Percentiles rank a stretch among this genome's conserved stretches.
These are phyloP conservation scores for Mastigias papua DNA, from an alignment of 30 jellyfish, hydroid and myxozoan genomes.

Conservation along the genomic window DNA sequence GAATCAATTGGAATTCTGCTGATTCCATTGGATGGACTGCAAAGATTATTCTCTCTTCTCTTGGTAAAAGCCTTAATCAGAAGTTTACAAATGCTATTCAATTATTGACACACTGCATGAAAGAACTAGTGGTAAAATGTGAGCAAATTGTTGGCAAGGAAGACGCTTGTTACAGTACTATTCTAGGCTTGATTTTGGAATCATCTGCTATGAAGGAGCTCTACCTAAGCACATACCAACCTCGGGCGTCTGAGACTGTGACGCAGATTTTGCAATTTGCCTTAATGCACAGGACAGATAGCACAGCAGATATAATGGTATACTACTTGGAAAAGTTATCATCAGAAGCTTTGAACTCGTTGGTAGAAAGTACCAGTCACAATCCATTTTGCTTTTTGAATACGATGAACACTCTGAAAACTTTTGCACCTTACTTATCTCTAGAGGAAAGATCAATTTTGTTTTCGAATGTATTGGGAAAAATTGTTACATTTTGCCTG, in stretches of 20 bases:
- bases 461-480: neutral
- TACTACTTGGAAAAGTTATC: neutral
- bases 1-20: neutral
- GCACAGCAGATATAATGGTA: neutral
- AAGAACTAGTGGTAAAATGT: neutral
- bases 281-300: neutral
- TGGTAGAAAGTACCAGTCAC: neutral
- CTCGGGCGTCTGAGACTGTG: neutral
- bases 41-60: neutral
- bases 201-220: neutral
- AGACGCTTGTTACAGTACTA: neutral
- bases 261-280: neutral
- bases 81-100: neutral
- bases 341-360: neutral
- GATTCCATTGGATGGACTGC: neutral
- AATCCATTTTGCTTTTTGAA: neutral
- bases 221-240: neutral
- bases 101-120: neutral
- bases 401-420: neutral
- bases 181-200: neutral
- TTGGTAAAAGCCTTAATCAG: neutral
- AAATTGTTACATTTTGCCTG: neutral
- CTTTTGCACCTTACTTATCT: neutral
- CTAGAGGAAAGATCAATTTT: neutral
- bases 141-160: neutral